Evolutionary conservation across 2,888 invertebrate genomes (phyloP).

Genomic region (Drosophila koepferae): DNA sequence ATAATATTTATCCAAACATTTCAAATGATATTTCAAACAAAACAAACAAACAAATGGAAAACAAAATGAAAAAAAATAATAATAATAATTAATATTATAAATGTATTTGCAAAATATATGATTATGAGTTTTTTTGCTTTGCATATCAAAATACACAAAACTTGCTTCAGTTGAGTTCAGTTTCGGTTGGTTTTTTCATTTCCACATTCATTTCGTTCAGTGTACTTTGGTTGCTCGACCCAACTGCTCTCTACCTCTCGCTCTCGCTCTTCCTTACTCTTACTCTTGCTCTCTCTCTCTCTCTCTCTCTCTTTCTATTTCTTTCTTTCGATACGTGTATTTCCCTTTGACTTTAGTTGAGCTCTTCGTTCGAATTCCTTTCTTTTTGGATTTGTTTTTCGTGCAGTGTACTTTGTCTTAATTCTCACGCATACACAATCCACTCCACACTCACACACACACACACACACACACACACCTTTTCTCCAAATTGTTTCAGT

Average conservation of each 20-base stretch:
- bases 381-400: slow-evolving; percentile 7
- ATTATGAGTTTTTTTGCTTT: slow-evolving; percentile 84
- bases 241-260: neutral
- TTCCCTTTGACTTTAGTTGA: neutral
- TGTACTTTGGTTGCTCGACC: slow-evolving; percentile 1
- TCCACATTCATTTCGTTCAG: slow-evolving; percentile 1
- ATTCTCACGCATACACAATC: slow-evolving; percentile 16
- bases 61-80: slow-evolving; percentile 43
- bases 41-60: slow-evolving; percentile 55
- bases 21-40: slow-evolving; percentile 73
- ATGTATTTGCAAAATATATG: slow-evolving; percentile 83
- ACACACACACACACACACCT: slow-evolving; percentile 25
- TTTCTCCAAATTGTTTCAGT: slow-evolving; percentile 58
- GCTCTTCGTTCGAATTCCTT: slow-evolving; percentile 12
- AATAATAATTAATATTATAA: slow-evolving; percentile 82
- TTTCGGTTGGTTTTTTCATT: slow-evolving; percentile 20
- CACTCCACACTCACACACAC: slow-evolving; percentile 8
- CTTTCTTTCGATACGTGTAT: neutral
- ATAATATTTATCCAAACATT: slow-evolving; percentile 79
- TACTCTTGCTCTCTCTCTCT: neutral
- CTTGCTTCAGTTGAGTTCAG: slow-evolving; percentile 49
- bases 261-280: neutral
- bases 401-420: slow-evolving; percentile 44
- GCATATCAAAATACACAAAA: slow-evolving; percentile 70
- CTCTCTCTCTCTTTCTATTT: neutral